These are phyloP conservation scores for Nymphalis urticae DNA, from an alignment of 2,888 invertebrate species.

Conservation along the genomic window DNA sequence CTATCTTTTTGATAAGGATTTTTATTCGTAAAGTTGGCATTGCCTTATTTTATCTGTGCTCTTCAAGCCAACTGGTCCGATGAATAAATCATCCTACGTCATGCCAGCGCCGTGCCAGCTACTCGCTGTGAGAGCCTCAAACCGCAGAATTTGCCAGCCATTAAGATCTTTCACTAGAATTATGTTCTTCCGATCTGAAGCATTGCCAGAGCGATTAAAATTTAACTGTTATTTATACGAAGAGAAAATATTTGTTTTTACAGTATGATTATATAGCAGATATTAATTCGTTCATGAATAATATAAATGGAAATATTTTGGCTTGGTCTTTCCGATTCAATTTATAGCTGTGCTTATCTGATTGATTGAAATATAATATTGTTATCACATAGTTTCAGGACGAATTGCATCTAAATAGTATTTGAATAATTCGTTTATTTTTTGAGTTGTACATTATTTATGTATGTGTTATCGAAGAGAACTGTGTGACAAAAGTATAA, in stretches of 20 bases:
- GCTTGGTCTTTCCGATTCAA: too few species aligned
- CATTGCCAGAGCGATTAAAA: constrained; percentile 11
- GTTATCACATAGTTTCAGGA: too few species aligned
- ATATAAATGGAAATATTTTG: too few species aligned
- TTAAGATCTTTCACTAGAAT: constrained; percentile 14
- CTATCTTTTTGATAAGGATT: not conserved
- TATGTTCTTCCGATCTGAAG: constrained; percentile 13
- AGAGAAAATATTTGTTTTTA: not conserved
- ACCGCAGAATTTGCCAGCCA: constrained; percentile 15
- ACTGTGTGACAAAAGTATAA: too few species aligned
- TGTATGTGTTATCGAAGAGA: too few species aligned
- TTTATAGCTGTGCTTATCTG: too few species aligned
- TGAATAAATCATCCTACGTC: constrained; percentile 6
- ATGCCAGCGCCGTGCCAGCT: constrained; percentile 1
- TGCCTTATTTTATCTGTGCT: not conserved
- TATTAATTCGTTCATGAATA: too few species aligned
- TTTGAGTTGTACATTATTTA: too few species aligned
- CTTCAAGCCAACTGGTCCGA: not conserved
- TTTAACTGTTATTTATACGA: constrained; percentile 1
- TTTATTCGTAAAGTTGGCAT: not conserved
- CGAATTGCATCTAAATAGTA: too few species aligned
- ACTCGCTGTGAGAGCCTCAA: constrained; percentile 2
- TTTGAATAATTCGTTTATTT: too few species aligned
- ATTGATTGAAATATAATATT: too few species aligned
- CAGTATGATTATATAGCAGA: too few species aligned